A percentile compares a stretch with the other conserved stretches of the same genome.
Evolutionary conservation across 2,113 vertebrate species (phyloP).

Genomic region (Austrofundulus limnaeus): DNA sequence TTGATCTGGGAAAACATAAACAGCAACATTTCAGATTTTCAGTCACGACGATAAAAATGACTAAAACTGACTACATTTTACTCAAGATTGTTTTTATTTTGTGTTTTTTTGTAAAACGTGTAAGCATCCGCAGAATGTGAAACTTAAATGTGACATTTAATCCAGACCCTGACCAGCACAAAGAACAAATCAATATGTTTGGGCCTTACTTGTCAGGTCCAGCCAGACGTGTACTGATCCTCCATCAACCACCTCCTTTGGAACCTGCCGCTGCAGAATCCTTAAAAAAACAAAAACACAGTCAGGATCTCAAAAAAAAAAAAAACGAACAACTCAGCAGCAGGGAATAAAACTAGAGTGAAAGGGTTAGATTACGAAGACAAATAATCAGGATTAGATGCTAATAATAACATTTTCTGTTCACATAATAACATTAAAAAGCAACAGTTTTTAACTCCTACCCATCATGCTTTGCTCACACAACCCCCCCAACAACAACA

Average conservation of each 20-base stretch:
- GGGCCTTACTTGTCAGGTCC: conserved; percentile 77
- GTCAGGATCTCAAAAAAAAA: not conserved
- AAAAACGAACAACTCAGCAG: too few species aligned
- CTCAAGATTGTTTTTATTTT: too few species aligned
- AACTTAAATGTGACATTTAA: not conserved
- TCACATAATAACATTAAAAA: too few species aligned
- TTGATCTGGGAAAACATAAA: conserved; percentile 66
- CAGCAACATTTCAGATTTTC: not conserved
- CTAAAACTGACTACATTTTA: too few species aligned
- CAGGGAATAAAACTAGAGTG: not conserved
- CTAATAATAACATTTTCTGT: too few species aligned
- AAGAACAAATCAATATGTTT: not conserved
- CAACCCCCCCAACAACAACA: not conserved
- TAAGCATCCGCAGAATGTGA: not conserved
- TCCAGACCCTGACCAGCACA: too few species aligned
- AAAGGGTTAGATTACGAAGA: not conserved
- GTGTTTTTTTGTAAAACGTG: too few species aligned
- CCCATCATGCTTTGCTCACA: not conserved
- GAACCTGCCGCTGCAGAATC: conserved; percentile 67
- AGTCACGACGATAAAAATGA: not conserved
- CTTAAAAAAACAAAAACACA: conserved; percentile 47
- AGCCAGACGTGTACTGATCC: conserved; percentile 82
- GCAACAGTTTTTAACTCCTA: not conserved
- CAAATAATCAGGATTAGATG: too few species aligned
- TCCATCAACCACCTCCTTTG: conserved; percentile 72